Evolutionary conservation across 2,797 vertebrate species (phyloP).

Genomic region (Gambelia wislizenii): DNA sequence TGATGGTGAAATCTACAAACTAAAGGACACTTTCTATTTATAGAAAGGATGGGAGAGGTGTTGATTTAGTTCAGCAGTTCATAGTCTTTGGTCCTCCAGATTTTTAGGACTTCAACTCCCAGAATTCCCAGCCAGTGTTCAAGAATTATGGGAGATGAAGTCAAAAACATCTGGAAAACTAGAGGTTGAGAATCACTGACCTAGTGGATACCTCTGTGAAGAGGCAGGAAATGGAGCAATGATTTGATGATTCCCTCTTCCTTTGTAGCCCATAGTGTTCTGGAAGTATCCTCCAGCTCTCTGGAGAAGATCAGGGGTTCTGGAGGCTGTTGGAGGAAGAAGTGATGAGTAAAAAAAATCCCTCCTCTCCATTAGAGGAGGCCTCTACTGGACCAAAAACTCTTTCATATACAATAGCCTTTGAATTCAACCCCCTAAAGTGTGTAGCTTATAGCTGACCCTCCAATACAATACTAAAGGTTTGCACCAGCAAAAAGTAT

Average conservation of each 20-base stretch:
- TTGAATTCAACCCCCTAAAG: neutral
- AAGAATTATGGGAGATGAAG: too few relatives aligned
- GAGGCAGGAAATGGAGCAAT: neutral
- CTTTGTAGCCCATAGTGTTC: neutral
- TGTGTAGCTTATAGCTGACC: neutral
- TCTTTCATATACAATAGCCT: neutral
- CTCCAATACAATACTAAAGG: neutral
- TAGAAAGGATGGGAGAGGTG: too few relatives aligned
- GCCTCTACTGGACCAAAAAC: neutral
- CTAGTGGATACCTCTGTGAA: too few relatives aligned
- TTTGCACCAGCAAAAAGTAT: neutral
- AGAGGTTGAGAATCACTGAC: too few relatives aligned
- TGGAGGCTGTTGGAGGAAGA: neutral
- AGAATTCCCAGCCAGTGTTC: too few relatives aligned
- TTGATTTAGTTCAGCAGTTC: too few relatives aligned
- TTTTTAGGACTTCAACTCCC: too few relatives aligned
- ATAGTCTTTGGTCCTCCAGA: too few relatives aligned
- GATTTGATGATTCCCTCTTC: neutral
- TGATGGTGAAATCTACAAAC: too few relatives aligned
- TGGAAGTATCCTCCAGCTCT: neutral
- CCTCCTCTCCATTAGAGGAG: neutral
- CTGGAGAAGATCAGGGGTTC: neutral
- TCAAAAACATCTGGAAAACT: too few relatives aligned
- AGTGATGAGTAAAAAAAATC: neutral
- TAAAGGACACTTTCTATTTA: too few relatives aligned